A percentile compares a stretch with the other conserved stretches of the same genome.
These are phyloP conservation scores for Excalfactoria chinensis DNA, from an alignment of 2,113 vertebrate species.

Conservation along the genomic window DNA sequence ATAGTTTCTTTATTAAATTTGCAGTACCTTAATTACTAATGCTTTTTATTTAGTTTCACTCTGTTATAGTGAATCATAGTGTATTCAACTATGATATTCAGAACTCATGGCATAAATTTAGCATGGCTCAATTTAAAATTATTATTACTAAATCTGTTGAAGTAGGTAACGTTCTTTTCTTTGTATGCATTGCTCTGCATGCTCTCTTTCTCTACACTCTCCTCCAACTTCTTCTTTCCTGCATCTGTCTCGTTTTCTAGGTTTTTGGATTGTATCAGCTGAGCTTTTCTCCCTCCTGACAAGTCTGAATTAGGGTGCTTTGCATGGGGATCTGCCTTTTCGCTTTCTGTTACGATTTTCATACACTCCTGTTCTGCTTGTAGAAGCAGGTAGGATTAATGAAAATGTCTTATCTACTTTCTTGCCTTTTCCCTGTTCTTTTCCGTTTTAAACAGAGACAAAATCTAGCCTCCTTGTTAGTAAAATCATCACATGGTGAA, in stretches of 20 bases:
- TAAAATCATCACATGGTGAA: background rate
- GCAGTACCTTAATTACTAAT: background rate
- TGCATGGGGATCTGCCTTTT: constrained; percentile 47
- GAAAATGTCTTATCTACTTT: background rate
- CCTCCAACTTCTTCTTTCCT: background rate
- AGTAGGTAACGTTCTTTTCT: constrained; percentile 5
- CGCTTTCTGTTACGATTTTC: constrained; percentile 19
- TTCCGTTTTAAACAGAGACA: background rate
- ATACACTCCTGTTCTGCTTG: constrained; percentile 39
- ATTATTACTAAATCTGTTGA: background rate
- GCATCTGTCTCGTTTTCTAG: constrained; percentile 42
- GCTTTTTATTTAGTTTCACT: background rate
- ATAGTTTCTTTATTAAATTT: background rate
- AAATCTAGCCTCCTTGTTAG: background rate
- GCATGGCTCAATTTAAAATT: background rate
- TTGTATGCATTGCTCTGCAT: constrained; percentile 20
- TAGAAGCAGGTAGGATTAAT: constrained; percentile 70
- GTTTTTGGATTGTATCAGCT: constrained; percentile 54
- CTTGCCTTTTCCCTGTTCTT: background rate
- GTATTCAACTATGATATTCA: background rate
- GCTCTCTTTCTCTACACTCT: background rate
- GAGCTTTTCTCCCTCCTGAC: constrained; percentile 26
- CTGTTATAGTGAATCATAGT: background rate
- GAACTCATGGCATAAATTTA: background rate
- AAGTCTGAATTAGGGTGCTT: constrained; percentile 59